Conservation (phyloP, 2,113 vertebrate species). For the Apeltes quadracus region DNA sequence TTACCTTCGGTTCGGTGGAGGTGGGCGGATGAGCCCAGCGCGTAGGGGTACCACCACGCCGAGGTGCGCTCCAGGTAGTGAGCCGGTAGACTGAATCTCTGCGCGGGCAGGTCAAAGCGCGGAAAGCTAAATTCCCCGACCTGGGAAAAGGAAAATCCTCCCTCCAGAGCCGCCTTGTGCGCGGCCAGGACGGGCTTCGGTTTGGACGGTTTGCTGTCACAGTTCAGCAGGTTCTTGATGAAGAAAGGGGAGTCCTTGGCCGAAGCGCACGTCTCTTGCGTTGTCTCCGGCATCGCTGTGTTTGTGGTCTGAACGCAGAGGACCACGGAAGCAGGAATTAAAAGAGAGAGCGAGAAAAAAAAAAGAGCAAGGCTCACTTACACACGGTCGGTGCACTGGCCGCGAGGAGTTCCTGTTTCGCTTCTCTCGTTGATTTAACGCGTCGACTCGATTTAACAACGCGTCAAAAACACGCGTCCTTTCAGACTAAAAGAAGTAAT, state of each 20-base stretch:
- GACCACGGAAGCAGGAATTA: constrained; percentile 59
- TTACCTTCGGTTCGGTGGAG: constrained; percentile 90
- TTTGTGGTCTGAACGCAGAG: constrained; percentile 61
- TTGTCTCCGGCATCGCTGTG: constrained; percentile 85
- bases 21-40: constrained; percentile 87
- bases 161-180: constrained; percentile 86
- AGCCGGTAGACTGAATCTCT: constrained; percentile 92
- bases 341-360: neutral
- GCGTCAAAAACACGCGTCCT: constrained; percentile 48
- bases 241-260: constrained; percentile 96
- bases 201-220: constrained; percentile 86
- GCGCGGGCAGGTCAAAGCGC: constrained; percentile 93
- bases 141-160: constrained; percentile 90
- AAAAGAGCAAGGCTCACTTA: constrained; percentile 24
- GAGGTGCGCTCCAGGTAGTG: constrained; percentile 94
- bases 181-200: constrained; percentile 87
- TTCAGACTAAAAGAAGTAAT: constrained; percentile 39
- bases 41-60: constrained; percentile 97
- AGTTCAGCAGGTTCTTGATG: constrained; percentile 97
- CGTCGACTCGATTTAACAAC: constrained; percentile 38
- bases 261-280: constrained; percentile 84
- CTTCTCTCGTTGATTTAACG: constrained; percentile 21
- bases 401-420: constrained; percentile 29
- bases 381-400: constrained; percentile 39
- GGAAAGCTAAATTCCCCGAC: constrained; percentile 93